Conservation (phyloP, 2,797 vertebrate species). For the Smutsia gigantea region DNA sequence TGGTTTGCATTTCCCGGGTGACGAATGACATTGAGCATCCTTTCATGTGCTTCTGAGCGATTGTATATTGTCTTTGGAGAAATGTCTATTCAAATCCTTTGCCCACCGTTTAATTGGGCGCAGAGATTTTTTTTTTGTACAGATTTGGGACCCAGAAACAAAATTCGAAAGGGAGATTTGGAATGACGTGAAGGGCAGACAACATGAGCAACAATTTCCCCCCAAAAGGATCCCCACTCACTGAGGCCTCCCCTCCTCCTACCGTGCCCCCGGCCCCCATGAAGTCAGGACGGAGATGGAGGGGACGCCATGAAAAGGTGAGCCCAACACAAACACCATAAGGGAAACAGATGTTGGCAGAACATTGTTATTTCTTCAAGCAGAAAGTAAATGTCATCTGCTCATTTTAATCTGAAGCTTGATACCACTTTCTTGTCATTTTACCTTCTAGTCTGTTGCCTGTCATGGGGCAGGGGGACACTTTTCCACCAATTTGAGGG, state of each 20-base stretch:
- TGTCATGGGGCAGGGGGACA: fast-evolving
- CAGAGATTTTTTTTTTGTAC: neutral
- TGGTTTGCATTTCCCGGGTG: neutral
- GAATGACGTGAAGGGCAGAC: neutral
- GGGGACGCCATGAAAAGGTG: neutral
- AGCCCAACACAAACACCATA: neutral
- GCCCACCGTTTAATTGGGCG: neutral
- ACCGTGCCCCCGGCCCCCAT: too few relatives aligned
- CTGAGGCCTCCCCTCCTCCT: fast-evolving
- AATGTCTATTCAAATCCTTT: neutral
- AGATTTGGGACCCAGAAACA: neutral
- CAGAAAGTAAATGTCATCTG: neutral
- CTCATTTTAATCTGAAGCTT: neutral
- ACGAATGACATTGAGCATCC: neutral
- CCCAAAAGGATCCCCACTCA: neutral
- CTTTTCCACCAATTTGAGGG: neutral
- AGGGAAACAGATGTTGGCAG: neutral
- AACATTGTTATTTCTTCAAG: neutral
- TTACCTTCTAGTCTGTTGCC: neutral
- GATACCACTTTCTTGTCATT: neutral
- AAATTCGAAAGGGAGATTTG: neutral
- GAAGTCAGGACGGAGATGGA: neutral
- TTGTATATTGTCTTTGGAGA: neutral
- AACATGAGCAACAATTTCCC: neutral
- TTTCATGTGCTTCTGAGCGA: neutral